Conservation (phyloP, 2,888 invertebrate species). For the Argyresthia goedartella region DNA sequence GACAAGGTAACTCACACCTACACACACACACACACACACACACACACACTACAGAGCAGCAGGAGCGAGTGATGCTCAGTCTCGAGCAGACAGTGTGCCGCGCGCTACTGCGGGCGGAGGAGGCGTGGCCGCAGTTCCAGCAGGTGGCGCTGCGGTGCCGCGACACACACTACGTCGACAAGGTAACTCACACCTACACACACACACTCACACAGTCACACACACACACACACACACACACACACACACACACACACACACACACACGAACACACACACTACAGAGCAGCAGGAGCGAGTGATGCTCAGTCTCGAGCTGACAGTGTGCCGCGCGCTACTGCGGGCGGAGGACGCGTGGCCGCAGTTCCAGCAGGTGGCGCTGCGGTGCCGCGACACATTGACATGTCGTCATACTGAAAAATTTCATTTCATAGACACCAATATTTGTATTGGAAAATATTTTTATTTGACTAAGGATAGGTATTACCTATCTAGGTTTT, state of each 20-base stretch:
- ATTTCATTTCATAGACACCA: too few relatives aligned
- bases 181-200: conserved; percentile 22
- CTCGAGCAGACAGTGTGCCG: conserved; percentile 76
- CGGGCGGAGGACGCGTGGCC: conserved; percentile 71
- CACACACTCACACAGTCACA: too few relatives aligned
- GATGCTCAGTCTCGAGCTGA: conserved; percentile 65
- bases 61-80: conserved; percentile 68
- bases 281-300: conserved; percentile 76
- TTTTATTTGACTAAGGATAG: too few relatives aligned
- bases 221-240: not conserved
- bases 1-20: conserved; percentile 30
- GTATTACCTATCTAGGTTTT: too few relatives aligned
- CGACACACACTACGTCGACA: conserved; percentile 36
- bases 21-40: too few relatives aligned
- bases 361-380: conserved; percentile 61
- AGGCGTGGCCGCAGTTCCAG: conserved; percentile 63
- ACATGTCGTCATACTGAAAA: too few relatives aligned
- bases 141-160: conserved; percentile 47
- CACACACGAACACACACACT: too few relatives aligned
- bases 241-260: conserved; percentile 18
- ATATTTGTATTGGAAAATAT: too few relatives aligned
- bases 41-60: conserved; percentile 63
- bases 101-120: conserved; percentile 75
- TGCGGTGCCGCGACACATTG: conserved; percentile 19
- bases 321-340: conserved; percentile 79